phyloP scores from a whole-genome alignment of 2,888 invertebrate species.

The Dicyrtomina minuta region DNA sequence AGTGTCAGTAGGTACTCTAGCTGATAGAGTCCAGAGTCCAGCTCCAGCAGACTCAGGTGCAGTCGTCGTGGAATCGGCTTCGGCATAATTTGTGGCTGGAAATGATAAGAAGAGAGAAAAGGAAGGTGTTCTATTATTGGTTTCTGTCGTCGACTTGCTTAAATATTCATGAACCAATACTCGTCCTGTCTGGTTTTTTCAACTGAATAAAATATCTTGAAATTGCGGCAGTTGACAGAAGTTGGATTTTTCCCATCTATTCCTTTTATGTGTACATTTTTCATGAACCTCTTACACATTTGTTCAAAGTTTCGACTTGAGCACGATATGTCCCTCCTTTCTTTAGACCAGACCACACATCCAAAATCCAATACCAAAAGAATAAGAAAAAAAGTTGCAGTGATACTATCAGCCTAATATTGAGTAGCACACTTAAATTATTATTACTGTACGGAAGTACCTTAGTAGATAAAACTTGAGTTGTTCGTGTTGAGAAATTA shows the following conservation, averaged over 20 bases:
- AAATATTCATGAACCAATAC: slow-evolving; percentile 11
- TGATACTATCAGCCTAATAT: background rate
- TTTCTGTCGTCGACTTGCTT: slow-evolving; percentile 2
- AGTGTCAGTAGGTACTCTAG: too few species aligned
- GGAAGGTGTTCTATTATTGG: slow-evolving; percentile 12
- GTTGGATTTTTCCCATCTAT: slow-evolving; percentile 13
- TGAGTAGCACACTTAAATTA: background rate
- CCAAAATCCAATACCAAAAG: too few species aligned
- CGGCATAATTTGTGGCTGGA: slow-evolving; percentile 21
- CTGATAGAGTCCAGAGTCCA: too few species aligned
- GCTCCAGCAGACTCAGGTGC: too few species aligned
- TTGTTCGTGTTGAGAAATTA: slow-evolving; percentile 7
- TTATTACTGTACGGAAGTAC: background rate
- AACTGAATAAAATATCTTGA: slow-evolving; percentile 25
- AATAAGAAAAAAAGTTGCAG: too few species aligned
- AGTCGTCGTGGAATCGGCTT: too few species aligned
- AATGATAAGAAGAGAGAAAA: slow-evolving; percentile 5
- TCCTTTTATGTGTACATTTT: slow-evolving; percentile 4
- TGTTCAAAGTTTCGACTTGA: background rate
- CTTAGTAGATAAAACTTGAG: too few species aligned
- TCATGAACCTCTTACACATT: slow-evolving; percentile 7
- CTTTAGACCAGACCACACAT: background rate
- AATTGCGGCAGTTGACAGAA: slow-evolving; percentile 26
- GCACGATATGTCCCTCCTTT: background rate
- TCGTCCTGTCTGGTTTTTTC: slow-evolving; percentile 4